Conservation (phyloP, 2,797 vertebrate species). For the Chelmon rostratus region DNA sequence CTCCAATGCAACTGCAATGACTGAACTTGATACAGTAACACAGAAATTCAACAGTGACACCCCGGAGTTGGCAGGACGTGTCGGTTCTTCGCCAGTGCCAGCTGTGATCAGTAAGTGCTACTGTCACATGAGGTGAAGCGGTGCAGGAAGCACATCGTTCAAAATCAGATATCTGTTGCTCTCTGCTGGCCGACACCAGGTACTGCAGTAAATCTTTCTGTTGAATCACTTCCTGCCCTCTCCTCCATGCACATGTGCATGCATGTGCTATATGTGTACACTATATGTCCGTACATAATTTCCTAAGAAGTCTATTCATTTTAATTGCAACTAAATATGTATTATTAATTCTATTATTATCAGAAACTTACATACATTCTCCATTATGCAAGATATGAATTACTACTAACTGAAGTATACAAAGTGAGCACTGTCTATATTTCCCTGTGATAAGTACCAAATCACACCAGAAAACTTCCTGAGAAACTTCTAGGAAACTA, state of each 20-base stretch:
- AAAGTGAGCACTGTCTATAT: background rate
- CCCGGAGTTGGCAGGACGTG: constrained; percentile 14
- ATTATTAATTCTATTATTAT: background rate
- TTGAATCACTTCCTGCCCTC: background rate
- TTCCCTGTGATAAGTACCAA: background rate
- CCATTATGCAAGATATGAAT: background rate
- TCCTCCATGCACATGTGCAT: background rate
- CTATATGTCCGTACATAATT: no score
- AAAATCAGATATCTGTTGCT: constrained; percentile 54
- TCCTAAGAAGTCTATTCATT: background rate
- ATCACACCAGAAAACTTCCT: background rate
- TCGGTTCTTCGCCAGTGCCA: background rate
- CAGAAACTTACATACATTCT: background rate
- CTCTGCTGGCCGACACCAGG: constrained; percentile 66
- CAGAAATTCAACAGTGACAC: background rate
- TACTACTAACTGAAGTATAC: background rate
- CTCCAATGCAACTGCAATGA: constrained; percentile 19
- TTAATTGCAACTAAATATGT: background rate
- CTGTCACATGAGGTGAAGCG: background rate
- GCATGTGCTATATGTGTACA: background rate
- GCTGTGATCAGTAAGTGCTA: background rate
- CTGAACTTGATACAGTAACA: constrained; percentile 9
- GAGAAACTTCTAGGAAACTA: background rate
- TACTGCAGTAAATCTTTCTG: constrained; percentile 33
- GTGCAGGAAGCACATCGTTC: background rate